phyloP scores from a whole-genome alignment of 2,113 vertebrate genomes.

The Brachionichthys hirsutus region DNA sequence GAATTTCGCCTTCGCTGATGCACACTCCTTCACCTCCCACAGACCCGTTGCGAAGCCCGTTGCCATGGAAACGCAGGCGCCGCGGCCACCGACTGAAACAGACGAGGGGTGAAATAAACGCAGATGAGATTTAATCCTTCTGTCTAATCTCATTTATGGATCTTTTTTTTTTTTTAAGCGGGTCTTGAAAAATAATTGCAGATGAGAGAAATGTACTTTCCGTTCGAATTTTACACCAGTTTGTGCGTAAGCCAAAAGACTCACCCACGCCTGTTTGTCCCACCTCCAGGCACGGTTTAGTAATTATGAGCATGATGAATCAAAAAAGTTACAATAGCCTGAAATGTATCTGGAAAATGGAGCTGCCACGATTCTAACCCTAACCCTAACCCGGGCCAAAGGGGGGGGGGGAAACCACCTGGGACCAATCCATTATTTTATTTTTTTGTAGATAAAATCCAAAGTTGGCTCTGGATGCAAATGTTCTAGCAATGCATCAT shows the following conservation, averaged over 20 bases:
- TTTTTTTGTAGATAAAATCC: slow-evolving; percentile 1
- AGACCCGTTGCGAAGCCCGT: slow-evolving; percentile 86
- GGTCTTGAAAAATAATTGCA: no score
- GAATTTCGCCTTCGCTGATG: slow-evolving; percentile 84
- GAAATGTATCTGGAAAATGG: background rate
- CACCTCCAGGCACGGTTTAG: slow-evolving; percentile 1
- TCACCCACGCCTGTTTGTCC: background rate
- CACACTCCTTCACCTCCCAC: slow-evolving; percentile 86
- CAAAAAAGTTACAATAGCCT: slow-evolving; percentile 3
- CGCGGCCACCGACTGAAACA: slow-evolving; percentile 78
- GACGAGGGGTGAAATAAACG: slow-evolving; percentile 14
- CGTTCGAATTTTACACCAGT: no score
- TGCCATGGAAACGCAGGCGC: slow-evolving; percentile 89
- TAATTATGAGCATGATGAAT: slow-evolving; percentile 9
- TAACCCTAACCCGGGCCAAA: slow-evolving; percentile 4
- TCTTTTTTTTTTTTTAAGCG: no score
- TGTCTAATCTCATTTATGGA: no score
- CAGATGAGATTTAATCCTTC: slow-evolving; percentile 18
- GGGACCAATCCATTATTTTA: slow-evolving; percentile 11
- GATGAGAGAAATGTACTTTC: no score
- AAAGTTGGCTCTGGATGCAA: background rate
- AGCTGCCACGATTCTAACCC: background rate
- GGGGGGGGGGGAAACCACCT: background rate
- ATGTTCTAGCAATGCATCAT: background rate
- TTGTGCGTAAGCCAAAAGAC: background rate